phyloP scores from a whole-genome alignment of 2,888 invertebrate species.

The Argyresthia albistria region DNA sequence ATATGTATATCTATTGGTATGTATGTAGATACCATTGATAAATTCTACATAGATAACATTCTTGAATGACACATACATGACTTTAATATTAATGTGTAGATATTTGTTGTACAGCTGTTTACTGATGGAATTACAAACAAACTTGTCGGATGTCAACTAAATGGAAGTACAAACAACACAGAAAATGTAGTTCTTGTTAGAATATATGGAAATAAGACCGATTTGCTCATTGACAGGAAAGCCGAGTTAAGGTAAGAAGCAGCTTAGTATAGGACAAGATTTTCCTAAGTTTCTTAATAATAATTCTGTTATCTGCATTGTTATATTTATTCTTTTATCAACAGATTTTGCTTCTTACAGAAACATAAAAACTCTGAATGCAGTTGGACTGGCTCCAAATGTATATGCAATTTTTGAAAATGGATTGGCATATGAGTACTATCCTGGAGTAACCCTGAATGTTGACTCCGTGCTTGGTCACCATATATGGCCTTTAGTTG shows the following conservation, averaged over 20 bases:
- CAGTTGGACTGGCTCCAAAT: slow-evolving; percentile 85
- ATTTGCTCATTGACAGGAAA: slow-evolving; percentile 90
- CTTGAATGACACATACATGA: not conserved
- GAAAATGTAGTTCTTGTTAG: slow-evolving; percentile 85
- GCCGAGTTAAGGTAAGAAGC: slow-evolving; percentile 79
- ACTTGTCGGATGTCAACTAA: slow-evolving; percentile 82
- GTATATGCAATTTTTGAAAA: slow-evolving; percentile 94
- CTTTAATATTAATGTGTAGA: not conserved
- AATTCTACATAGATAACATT: not conserved
- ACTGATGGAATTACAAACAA: slow-evolving; percentile 97
- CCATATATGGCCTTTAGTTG: slow-evolving; percentile 81
- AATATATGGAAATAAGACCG: slow-evolving; percentile 94
- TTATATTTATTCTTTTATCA: not conserved
- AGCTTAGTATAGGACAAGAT: not conserved
- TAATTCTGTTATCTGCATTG: not conserved
- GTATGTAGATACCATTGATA: not conserved
- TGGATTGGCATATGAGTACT: slow-evolving; percentile 92
- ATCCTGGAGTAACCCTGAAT: slow-evolving; percentile 85
- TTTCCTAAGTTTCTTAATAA: not conserved
- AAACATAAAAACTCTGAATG: slow-evolving; percentile 65
- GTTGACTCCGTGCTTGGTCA: slow-evolving; percentile 75
- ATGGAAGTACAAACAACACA: slow-evolving; percentile 22
- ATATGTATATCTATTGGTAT: not conserved
- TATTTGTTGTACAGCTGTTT: slow-evolving; percentile 76
- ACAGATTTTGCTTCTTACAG: slow-evolving; percentile 20